Evolutionary conservation across 2,797 vertebrate species (phyloP), one percentile per base, ranked within the genome.

Genomic region (Microctenopoma steveboyesi): DNA sequence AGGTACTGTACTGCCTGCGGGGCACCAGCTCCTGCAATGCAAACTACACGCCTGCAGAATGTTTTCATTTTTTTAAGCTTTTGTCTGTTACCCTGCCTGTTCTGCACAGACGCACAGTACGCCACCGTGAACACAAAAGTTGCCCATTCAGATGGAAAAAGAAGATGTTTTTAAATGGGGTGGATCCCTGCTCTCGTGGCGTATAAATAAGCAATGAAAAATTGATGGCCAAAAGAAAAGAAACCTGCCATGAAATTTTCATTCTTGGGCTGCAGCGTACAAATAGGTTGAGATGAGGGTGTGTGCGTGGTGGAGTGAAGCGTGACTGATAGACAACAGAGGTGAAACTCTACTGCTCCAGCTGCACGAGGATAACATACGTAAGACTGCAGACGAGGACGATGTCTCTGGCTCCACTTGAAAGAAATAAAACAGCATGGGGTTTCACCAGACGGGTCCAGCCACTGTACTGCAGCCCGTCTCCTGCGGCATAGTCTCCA

Each of bases 191-290:
- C 64, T 69, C 76, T 93, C 89, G 92, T 93, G 83, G 73, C 75
- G 92, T 90, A 94, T 92, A 78, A 55, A 94, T 92, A 86, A 70
- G 63, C 13, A 18, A 82, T 94, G 61, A 94, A 94, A 93, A 78
- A 93, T 93, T 86, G 48, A 93, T 92, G 79, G 52, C 37, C 9
- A 9, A 13, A 53, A 86, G 76, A 81, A 51, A 72, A 79, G 55
- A 88, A 72, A 64, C 75, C 76, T 56, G 82, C 83, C 56, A 80
- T 89, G 67, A 88, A 91, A 86, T 45, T 81, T 91, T 89, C 61
- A 84, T 69, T 75, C 82, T 43, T 40, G 57, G 62, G 53, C 57
- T 79, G 75, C 76, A 64, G 69, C 58, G 64, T 70, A 82, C 75
- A 83, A 83, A 84, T 53, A 73, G 64, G 78, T 12, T 70, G 69